Evolutionary conservation across 2,888 invertebrate species (phyloP).

Genomic region (Oxystoma pomonae): DNA sequence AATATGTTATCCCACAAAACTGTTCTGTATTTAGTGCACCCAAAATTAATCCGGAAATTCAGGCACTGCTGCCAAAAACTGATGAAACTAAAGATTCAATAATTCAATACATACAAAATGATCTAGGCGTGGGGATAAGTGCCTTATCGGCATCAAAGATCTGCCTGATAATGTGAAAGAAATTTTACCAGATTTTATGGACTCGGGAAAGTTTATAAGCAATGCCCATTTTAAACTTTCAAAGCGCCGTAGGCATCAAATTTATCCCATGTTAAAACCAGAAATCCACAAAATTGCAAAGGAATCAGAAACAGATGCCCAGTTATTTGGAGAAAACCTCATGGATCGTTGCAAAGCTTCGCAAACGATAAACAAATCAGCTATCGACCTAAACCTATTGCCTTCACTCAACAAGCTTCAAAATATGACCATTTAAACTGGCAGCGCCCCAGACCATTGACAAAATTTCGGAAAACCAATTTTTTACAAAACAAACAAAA

Average conservation of each 20-base stretch:
- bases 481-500: background rate
- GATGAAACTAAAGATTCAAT: background rate
- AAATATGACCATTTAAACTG: background rate
- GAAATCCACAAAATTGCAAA: background rate
- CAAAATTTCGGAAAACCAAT: background rate
- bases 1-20: background rate
- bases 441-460: background rate
- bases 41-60: background rate
- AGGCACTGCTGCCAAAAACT: background rate
- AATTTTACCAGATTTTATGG: background rate
- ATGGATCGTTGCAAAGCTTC: background rate
- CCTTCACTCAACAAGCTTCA: background rate
- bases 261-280: background rate
- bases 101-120: background rate
- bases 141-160: background rate
- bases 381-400: background rate
- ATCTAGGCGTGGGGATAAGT: background rate
- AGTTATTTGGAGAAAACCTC: background rate
- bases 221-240: background rate
- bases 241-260: background rate
- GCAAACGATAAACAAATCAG: background rate
- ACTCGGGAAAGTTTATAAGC: background rate
- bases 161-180: background rate
- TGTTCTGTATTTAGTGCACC: background rate
- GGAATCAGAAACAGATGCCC: background rate